Conservation (phyloP, 2,888 invertebrate genomes). For the Atethmia centrago region DNA sequence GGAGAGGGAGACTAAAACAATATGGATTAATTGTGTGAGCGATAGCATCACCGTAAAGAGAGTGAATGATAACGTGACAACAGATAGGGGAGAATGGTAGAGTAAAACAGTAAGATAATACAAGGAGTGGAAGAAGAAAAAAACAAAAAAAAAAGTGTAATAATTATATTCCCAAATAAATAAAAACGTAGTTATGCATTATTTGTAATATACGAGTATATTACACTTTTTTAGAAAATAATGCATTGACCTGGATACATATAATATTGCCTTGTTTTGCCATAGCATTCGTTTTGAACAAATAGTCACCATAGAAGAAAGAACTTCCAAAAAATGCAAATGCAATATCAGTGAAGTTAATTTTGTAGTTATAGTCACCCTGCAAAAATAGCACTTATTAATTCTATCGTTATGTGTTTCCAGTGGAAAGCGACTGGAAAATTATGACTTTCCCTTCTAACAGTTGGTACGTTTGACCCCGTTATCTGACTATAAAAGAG, state of each 20-base stretch:
- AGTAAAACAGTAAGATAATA: too few species aligned
- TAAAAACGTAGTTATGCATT: too few species aligned
- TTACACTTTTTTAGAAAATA: slow-evolving; percentile 46
- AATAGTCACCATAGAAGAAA: slow-evolving; percentile 61
- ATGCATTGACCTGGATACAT: slow-evolving; percentile 30
- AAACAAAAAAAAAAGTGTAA: background rate
- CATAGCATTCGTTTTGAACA: slow-evolving; percentile 39
- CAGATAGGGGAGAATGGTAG: background rate
- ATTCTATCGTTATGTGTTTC: background rate
- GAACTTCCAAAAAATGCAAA: slow-evolving; percentile 47
- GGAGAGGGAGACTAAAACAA: background rate
- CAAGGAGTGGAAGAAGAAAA: background rate
- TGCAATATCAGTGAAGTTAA: slow-evolving; percentile 38
- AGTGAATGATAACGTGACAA: background rate
- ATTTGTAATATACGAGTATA: too few species aligned
- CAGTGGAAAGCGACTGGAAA: background rate
- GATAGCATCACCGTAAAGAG: too few species aligned
- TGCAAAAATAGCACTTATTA: slow-evolving; percentile 36
- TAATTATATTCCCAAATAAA: background rate
- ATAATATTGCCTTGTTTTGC: slow-evolving; percentile 58
- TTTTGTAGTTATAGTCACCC: slow-evolving; percentile 30
- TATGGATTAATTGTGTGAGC: background rate
- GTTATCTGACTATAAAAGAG: background rate
- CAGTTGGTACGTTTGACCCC: background rate
- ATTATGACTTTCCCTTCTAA: too few species aligned